Evolutionary conservation across 2,888 invertebrate species (phyloP).

Genomic region (Megalurothrips usitatus): DNA sequence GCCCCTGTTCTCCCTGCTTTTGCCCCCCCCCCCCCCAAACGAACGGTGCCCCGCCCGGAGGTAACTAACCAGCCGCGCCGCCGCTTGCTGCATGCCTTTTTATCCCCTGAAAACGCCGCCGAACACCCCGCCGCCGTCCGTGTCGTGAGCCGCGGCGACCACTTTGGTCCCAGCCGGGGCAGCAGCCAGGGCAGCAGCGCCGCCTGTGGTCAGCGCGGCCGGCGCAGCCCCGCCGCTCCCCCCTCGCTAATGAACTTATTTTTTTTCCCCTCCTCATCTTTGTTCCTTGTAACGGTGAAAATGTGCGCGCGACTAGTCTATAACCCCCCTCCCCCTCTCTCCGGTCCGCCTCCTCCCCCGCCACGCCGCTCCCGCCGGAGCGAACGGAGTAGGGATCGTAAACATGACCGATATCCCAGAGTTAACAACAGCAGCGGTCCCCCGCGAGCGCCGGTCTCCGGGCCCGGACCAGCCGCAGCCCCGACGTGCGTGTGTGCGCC

Average conservation of each 20-base stretch:
- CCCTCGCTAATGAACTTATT: conserved; percentile 14
- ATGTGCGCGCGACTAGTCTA: background rate
- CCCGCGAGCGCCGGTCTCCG: background rate
- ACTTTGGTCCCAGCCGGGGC: background rate
- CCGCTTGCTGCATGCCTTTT: background rate
- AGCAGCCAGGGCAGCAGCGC: background rate
- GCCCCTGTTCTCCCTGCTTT: too few relatives aligned
- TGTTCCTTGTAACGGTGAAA: background rate
- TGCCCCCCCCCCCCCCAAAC: too few relatives aligned
- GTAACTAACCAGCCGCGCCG: background rate
- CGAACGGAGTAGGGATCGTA: background rate
- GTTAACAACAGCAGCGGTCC: background rate
- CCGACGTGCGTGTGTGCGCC: too few relatives aligned
- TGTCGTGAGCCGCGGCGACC: background rate
- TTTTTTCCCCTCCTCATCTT: background rate
- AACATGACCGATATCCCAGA: conserved; percentile 6
- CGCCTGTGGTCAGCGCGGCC: background rate
- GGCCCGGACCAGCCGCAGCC: too few relatives aligned
- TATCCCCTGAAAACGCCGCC: background rate
- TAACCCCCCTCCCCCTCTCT: too few relatives aligned
- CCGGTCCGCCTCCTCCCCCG: background rate
- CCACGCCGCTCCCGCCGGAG: too few relatives aligned
- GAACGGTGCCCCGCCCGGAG: background rate
- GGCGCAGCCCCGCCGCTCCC: background rate
- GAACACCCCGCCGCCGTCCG: background rate